Evolutionary conservation across 2,888 invertebrate genomes (phyloP), one percentile per base, ranked within the genome.

Genomic region (Chironomus riparius): DNA sequence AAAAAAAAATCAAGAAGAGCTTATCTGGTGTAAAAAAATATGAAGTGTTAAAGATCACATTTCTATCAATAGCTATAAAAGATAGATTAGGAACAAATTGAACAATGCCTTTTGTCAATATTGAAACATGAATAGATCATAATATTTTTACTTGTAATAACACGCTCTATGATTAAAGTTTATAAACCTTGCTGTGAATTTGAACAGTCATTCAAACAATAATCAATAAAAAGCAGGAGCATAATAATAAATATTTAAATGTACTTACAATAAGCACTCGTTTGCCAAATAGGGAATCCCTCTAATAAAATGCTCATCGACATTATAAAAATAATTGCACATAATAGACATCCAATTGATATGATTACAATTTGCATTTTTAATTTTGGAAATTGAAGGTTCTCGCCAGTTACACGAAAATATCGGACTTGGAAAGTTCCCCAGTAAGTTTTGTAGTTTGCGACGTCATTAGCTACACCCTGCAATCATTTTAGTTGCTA

Each of bases 371-470:
- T 90, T 18, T 87, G 81, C 0, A 86, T 86, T 81, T 88, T 88
- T 77, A 90, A 81, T 77, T 86, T 83, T 0, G 89, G 89, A 81
- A 90, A 90, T 79, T 87, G 83, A 24, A 90, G 84, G 78, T 87
- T 86, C 81, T 87, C 87, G 0, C 89, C 89, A 68, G 86, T 86
- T 61, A 88, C 85, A 21, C 86, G 83, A 80, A 86, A 87, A 80
- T 87, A 88, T 76, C 87, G 81, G 80, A 89, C 87, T 84, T 90
- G 90, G 83, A 89, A 90, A 78, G 85, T 86, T 21, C 87, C 88
- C 90, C 90, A 90, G 78, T 86, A 88, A 68, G 89, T 89, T 82
- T 90, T 90, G 81, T 90, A 90, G 78, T 88, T 87, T 76, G 89
- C 89, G 4, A 90, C 90, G 81, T 90, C 88, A 65, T 85, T 85